Evolutionary conservation across 2,888 invertebrate genomes (phyloP), one percentile per base, ranked within the genome.

Genomic region (Atethmia centrago): DNA sequence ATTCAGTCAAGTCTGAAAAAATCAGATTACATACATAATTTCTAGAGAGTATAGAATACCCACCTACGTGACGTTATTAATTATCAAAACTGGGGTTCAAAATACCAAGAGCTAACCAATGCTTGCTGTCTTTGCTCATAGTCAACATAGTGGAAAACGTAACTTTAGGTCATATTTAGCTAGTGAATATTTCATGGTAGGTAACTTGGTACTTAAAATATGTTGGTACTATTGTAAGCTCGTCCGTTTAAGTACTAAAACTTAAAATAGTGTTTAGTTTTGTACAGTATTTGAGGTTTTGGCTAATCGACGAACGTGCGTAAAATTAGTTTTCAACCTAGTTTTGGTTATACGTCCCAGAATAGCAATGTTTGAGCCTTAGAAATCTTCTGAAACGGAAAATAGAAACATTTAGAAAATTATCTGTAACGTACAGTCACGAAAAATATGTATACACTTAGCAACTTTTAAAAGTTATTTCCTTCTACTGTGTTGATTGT

Each of bases 241-340:
- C 7, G 12, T 25, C 28, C 42, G 53, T 51, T 79, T 79, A 28
- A 63, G 31, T 58, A 14, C n/a, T 25, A 40, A 45, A 49, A 58
- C 36, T 42, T 67, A 40, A 31, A 56, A 19, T 45, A 10, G 25
- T 55, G 9, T 19, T 8, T 45, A 56, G 25, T 25, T 74, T 51
- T 36, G 45, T 28, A 21, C 9, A 45, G n/a, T 64, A n/a, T 31
- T 63, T 59, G 16, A 66, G 51, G 16, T 53, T 14, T 47, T 49
- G 42, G 19, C 49, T 74, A 31, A 72, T 49, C 28, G 56, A 36
- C 61, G 31, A 45, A 28, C 42, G 69, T 56, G 62, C 36, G 53
- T 51, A 55, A 63, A 69, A 58, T 77, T 21, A 9, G 49, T 21
- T 2, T n/a, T 42, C 19, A 28, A 58, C 65, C 31, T 28, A 42